phyloP scores from a whole-genome alignment of 2,113 vertebrate genomes.

The Chaenogobius annularis region DNA sequence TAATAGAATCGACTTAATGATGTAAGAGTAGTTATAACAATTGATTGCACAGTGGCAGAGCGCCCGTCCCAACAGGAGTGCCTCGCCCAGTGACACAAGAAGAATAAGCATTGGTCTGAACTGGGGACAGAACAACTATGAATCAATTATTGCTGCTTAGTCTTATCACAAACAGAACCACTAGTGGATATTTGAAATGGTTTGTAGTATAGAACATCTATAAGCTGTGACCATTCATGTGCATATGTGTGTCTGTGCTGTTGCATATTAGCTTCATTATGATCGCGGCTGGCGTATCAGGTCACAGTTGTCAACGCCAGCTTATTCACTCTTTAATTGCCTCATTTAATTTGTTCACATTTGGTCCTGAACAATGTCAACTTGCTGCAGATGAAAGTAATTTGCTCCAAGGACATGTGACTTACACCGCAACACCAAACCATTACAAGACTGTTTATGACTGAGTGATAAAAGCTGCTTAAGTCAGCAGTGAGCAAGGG shows the following conservation, averaged over 20 bases:
- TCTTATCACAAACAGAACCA: background rate
- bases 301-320: conserved; percentile 76
- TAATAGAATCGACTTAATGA: too few species aligned
- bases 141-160: background rate
- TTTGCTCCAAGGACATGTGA: conserved; percentile 73
- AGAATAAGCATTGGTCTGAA: too few species aligned
- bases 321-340: conserved; percentile 81
- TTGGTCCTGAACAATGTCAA: conserved; percentile 76
- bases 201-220: background rate
- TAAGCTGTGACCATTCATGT: background rate
- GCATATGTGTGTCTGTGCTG: background rate
- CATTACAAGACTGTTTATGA: conserved; percentile 17
- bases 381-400: conserved; percentile 75
- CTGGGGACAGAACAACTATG: background rate
- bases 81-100: too few species aligned
- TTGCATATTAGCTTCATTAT: conserved; percentile 74
- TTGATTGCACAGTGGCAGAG: too few species aligned
- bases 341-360: conserved; percentile 83
- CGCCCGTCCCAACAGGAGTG: too few species aligned
- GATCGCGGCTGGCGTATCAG: conserved; percentile 76
- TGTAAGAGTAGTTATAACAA: too few species aligned
- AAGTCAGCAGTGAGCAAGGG: background rate
- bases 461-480: background rate
- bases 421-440: conserved; percentile 31
- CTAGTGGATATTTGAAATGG: background rate